Base-by-base conservation (phyloP, 1,140 invertebrate species). In the Carcinoscorpius rotundicauda region DNA sequence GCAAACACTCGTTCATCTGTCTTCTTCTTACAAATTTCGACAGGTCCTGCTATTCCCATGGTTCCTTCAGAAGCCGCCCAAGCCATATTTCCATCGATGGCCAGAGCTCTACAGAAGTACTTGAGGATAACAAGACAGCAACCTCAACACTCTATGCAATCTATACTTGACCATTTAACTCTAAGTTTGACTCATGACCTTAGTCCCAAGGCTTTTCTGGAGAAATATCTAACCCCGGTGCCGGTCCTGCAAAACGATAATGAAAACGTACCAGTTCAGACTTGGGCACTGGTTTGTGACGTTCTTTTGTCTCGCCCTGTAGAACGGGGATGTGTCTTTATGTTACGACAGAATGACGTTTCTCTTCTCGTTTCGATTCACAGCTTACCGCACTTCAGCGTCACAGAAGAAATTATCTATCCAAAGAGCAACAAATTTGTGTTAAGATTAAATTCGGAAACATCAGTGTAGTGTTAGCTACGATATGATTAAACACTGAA, bases 371-470 rank as follows among this genome's bases (percentile, higher is more conserved):
- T 94, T 73, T 84, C 84, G 3, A 85, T 96, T 48, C 83, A 87
- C 71, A 82, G 84, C 69, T 75, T 99, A 69, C 95, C 96, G 1
- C 90, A 94, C 79, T 93, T 97, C 73, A 91, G 89, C 77, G 81
- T 99, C 4, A 88, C 88, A 0, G 93, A 99, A 76, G 92, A 98
- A 79, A 86, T 98, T 1, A 87, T 97, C n/a, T 91, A 97, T 81
- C 91, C 92, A 0, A 93, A 95, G 75, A 90, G 86, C 68, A 97
- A 97, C 78, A 91, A 93, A 72, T 98, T 98, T 84, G 86, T 97
- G 52, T 78, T 98, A 60, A 82, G 92, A 73, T 78, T 98, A 2
- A 97, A 95, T 76, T 97, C 93, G 0, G 95, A 98, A 77, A 98
- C 94, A 6, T 96, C 93, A 57, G 94, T 98, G 75, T 98, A 73